phyloP scores from a whole-genome alignment of 2,888 invertebrate genomes.

The Aporophyla nigra region DNA sequence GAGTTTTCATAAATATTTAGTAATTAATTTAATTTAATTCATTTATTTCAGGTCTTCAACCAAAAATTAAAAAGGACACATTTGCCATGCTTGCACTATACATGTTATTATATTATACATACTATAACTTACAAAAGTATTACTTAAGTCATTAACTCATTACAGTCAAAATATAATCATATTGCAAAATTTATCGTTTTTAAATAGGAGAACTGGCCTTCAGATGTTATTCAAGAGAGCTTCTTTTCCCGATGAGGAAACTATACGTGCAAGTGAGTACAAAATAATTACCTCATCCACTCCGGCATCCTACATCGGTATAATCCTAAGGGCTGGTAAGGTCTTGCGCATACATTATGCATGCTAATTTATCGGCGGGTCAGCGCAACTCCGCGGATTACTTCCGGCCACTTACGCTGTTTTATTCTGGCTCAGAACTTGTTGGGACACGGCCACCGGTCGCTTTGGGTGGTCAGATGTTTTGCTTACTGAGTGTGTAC shows the following conservation, averaged over 20 bases:
- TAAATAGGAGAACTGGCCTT: too few relatives aligned
- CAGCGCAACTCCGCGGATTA: slow-evolving; percentile 67
- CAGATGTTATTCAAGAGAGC: background rate
- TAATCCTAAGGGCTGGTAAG: slow-evolving; percentile 68
- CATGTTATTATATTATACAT: too few relatives aligned
- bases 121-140: too few relatives aligned
- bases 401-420: slow-evolving; percentile 50
- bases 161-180: too few relatives aligned
- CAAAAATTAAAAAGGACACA: too few relatives aligned
- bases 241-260: background rate
- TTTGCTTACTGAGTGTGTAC: slow-evolving; percentile 27
- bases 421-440: slow-evolving; percentile 49
- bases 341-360: slow-evolving; percentile 80
- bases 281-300: slow-evolving; percentile 52
- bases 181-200: too few relatives aligned
- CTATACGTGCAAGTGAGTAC: background rate
- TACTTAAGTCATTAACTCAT: too few relatives aligned
- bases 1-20: too few relatives aligned
- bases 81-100: too few relatives aligned
- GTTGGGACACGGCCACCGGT: slow-evolving; percentile 10
- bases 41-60: too few relatives aligned
- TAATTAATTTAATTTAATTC: too few relatives aligned
- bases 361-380: slow-evolving; percentile 81
- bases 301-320: background rate
- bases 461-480: slow-evolving; percentile 47